Percentiles rank a stretch among this genome's conserved stretches.
Conservation (phyloP, 1,140 invertebrate species). For the Chionoecetes opilio region DNA sequence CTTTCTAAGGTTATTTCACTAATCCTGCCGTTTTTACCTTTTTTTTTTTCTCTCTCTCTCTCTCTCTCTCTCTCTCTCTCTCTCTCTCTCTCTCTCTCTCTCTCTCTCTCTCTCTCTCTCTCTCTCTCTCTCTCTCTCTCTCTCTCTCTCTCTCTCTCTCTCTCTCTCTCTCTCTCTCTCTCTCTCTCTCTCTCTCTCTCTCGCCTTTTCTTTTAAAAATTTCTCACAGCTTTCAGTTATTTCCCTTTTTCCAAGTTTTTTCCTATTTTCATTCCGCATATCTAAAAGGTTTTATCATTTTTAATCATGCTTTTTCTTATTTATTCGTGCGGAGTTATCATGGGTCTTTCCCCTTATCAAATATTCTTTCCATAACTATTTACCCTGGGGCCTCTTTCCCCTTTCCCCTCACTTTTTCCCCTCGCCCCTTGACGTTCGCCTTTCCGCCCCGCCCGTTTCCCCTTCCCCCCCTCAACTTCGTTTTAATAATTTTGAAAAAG, state of each 20-base stretch:
- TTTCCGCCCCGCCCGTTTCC: neutral
- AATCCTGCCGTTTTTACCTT: neutral
- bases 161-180: neutral
- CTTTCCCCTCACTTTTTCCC: neutral
- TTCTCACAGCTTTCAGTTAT: neutral
- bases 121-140: constrained; percentile 41
- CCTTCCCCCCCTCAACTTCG: neutral
- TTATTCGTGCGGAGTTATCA: neutral
- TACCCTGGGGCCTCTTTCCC: neutral
- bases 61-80: constrained; percentile 27
- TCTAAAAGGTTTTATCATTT: neutral
- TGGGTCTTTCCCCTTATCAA: neutral
- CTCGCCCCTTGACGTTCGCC: neutral
- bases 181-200: neutral
- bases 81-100: constrained; percentile 28
- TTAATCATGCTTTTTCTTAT: neutral
- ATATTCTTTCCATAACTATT: neutral
- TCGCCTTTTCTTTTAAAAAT: neutral
- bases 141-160: neutral
- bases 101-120: constrained; percentile 40
- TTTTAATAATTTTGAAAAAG: constrained; percentile 32
- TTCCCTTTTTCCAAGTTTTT: neutral
- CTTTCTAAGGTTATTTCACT: neutral
- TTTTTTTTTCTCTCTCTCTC: neutral
- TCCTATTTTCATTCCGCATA: neutral